Conservation (phyloP, 2,113 vertebrate genomes). For the Alces alces region DNA sequence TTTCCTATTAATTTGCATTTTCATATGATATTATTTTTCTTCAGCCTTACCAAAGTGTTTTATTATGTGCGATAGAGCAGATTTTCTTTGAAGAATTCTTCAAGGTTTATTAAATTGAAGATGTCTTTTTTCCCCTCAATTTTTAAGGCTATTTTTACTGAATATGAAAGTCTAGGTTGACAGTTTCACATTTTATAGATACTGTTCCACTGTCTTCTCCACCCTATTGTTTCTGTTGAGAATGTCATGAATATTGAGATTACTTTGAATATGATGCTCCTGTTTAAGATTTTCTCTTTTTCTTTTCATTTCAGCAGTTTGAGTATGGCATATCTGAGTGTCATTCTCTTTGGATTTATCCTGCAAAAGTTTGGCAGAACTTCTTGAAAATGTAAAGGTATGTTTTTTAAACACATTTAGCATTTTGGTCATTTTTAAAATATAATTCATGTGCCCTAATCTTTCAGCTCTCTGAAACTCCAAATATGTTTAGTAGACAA, state of each 20-base stretch:
- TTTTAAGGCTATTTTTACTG: background rate
- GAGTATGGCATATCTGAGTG: background rate
- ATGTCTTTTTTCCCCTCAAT: background rate
- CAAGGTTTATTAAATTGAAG: background rate
- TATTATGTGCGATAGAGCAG: background rate
- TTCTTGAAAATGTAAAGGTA: background rate
- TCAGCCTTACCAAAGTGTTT: background rate
- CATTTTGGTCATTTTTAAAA: background rate
- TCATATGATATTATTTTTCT: background rate
- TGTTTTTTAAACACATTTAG: background rate
- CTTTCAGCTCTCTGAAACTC: background rate
- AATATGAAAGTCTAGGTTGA: background rate
- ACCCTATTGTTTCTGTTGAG: background rate
- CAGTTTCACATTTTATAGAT: background rate
- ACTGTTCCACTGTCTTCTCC: background rate
- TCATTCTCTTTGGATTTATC: background rate
- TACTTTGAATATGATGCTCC: background rate
- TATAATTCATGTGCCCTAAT: background rate
- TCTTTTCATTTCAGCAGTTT: background rate
- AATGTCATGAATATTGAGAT: background rate
- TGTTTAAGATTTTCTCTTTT: background rate
- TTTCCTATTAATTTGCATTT: background rate
- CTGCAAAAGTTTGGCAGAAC: background rate
- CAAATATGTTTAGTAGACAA: background rate
- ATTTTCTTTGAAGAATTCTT: background rate